Evolutionary conservation across 2,797 vertebrate genomes (phyloP), one percentile per base, ranked within the genome.

Genomic region (Tenualosa thibaudeaui): DNA sequence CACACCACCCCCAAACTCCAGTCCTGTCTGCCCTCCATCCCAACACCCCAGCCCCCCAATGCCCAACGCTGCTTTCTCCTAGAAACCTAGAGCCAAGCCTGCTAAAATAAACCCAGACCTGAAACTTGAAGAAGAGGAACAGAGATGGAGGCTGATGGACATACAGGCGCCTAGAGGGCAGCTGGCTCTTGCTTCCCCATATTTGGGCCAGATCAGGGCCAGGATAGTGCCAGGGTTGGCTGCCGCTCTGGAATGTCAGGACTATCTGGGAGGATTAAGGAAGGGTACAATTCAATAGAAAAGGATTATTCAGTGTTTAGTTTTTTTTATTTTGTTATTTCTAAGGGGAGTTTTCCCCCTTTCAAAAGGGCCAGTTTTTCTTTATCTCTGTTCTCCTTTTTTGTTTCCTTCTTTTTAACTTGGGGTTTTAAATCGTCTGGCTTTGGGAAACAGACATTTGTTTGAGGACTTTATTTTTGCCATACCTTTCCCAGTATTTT

Each of bases 341-440:
- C 43, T 19, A 75, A 19, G 68, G 22, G 83, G 37, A 88, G 85
- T 83, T 22, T 82, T 84, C 84, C 88, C 85, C 83, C 89, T 81
- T 81, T 78, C 46, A 85, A 92, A 94, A 92, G 90, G 93, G 94
- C 94, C 95, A 95, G 93, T 94, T 92, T 40, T 81, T 12, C 0
- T 86, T 86, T 86, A 81, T 8, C 0, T 87, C 85, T 86, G 50
- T 88, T 91, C 86, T 82, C 81, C 86, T 9, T 62, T 8, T 10
- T 90, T 90, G 31, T 31, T 84, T 13, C 81, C 24, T 46, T 92
- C 91, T 86, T 31, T 83, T 81, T 82, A 81, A 22, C 84, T 82
- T 89, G 88, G 53, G 86, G 50, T 81, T 90, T 75, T 3, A 84
- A 89, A 90, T 90, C 88, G 83, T 90, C 92, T 90, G 82, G 43